Evolutionary conservation across 2,113 vertebrate species (phyloP).

Genomic region (Panthera uncia): DNA sequence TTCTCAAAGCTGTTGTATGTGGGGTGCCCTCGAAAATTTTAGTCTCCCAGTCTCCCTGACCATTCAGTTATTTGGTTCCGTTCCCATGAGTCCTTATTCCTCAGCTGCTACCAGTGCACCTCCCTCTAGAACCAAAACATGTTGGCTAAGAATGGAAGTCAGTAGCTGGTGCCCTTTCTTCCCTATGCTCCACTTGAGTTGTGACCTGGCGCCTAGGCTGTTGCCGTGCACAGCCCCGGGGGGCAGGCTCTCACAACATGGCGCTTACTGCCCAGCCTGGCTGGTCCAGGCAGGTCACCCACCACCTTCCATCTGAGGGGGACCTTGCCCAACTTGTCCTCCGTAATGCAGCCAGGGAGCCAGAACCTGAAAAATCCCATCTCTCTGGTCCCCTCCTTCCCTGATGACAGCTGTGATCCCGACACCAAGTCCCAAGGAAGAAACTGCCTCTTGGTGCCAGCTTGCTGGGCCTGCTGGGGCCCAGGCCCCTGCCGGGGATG

Average conservation of each 20-base stretch:
- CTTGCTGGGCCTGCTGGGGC: conserved; percentile 1
- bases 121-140: not conserved
- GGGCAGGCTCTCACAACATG: not conserved
- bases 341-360: not conserved
- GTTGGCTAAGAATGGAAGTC: not conserved
- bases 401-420: not conserved
- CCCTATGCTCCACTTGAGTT: not conserved
- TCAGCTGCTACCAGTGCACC: not conserved
- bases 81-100: not conserved
- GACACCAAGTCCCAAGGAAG: conserved; percentile 20
- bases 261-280: not conserved
- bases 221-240: no score
- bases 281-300: not conserved
- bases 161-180: not conserved
- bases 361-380: not conserved
- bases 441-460: conserved; percentile 16
- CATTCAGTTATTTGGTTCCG: not conserved
- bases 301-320: not conserved
- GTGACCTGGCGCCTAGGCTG: not conserved
- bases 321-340: not conserved
- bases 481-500: not conserved
- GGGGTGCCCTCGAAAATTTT: not conserved
- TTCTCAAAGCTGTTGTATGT: not conserved
- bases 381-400: not conserved
- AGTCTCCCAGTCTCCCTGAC: not conserved